Evolutionary conservation across 1,140 invertebrate species (phyloP), one percentile per base, ranked within the genome.

Genomic region (Bombus balteatus): DNA sequence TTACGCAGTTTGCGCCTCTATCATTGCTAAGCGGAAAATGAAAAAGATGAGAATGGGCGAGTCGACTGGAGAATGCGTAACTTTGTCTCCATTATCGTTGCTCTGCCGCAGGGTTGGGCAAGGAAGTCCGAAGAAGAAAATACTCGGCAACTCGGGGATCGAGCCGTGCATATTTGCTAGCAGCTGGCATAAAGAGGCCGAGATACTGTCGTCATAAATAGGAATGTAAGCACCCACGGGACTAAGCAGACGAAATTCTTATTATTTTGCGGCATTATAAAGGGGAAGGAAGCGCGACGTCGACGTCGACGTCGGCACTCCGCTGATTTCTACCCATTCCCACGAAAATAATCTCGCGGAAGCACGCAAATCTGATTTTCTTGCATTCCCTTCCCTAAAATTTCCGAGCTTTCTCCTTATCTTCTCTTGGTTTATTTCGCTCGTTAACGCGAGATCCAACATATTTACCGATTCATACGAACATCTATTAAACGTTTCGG

Each of bases 171-270:
- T 86, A 91, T 92, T 91, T 85, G 74, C 86, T 75, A 74, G 65
- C 65, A 70, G 47, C 47, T 73, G 85, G 32, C 75, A 88, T 89
- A 90, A 92, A 90, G 83, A 85, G 76, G 57, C 75, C 65, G 83
- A 66, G 81, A 90, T 86, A 86, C 77, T 78, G 78, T 86, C 83
- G 81, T 32, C 86, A 82, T 90, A 92, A 92, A 91, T 90, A 89
- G 78, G 72, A 66, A 78, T 91, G 70, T 80, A 83, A 85, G 77
- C 79, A 80, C 77, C 72, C 81, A 66, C 70, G 87, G 82, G 85
- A 70, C 83, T 87, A 81, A 87, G 85, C 87, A 81, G 39, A 83
- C 76, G 79, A 80, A 87, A 89, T 80, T 89, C 83, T 89, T 87
- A 90, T 90, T 90, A 91, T 92, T 92, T 80, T 41, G 66, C 22